Conservation (phyloP, 2,888 invertebrate species). For the Lithosia quadra region DNA sequence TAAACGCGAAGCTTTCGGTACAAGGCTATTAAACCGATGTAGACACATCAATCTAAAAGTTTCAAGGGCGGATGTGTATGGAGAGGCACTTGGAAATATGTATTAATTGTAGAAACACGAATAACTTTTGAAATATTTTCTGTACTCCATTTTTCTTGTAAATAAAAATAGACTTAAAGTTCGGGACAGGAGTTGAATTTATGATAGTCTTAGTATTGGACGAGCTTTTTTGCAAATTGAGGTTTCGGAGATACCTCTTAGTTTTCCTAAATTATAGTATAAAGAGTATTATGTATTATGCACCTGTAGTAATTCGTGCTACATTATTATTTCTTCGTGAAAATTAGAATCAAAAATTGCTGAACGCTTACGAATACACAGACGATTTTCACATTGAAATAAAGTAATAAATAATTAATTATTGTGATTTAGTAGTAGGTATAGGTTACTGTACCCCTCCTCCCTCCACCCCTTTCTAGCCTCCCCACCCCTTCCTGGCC, state of each 20-base stretch:
- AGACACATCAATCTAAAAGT: constrained; percentile 15
- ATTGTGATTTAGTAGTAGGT: no score
- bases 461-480: no score
- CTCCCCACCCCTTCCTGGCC: no score
- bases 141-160: not conserved
- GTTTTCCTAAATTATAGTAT: not conserved
- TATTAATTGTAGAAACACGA: not conserved
- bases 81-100: not conserved
- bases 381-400: no score
- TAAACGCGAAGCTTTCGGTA: constrained; percentile 7
- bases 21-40: constrained; percentile 17
- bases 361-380: no score
- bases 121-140: not conserved
- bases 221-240: not conserved
- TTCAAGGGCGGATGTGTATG: constrained; percentile 18
- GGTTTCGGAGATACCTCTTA: not conserved
- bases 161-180: no score
- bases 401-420: no score
- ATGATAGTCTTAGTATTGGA: not conserved
- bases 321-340: no score
- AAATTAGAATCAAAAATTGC: no score
- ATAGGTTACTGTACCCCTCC: no score
- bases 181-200: not conserved
- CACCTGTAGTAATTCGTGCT: no score
- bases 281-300: no score